Base-by-base conservation (phyloP, 2,888 invertebrate genomes). In the Zygogramma bicolorata region DNA sequence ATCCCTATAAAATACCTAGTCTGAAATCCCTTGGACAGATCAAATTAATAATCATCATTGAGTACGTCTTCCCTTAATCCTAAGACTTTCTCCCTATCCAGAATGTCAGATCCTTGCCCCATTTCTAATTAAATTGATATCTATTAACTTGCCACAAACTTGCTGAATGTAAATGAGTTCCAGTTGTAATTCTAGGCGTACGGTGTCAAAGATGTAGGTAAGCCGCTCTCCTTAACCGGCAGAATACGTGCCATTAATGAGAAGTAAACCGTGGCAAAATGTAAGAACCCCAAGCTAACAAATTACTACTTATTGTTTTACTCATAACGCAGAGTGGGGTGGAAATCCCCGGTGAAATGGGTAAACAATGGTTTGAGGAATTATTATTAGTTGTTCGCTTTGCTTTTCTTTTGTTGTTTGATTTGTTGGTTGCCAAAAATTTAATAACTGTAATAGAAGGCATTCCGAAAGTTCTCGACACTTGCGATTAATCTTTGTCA, bases 61-160 rank as follows among this genome's bases (percentile, higher is more conserved):
- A 65, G 61, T 66, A 65, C 53, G 49, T 70, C 60, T 65, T 15
- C 40, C 49, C 53, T 58, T 66, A 66, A 31, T 66, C 46, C 29
- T 29, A 53, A 8, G 22, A 61, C 61, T 70, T 27, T 29, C 60
- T 22, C 22, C 53, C 65, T 66, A 66, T 70, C 66, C 61, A 65
- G 61, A 18, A 46, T 61, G 70, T 70, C 61, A 70, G 49, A 70
- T 70, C 25, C 61, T 60, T 66, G 46, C 53, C 65, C 60, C 61
- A 42, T 66, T 70, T 83, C 81, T 84, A 84, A 84, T 84, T 83
- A 84, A 84, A 84, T 82, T 83, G 84, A 84, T 83, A 83, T 82
- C 83, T 82, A 83, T 84, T 83, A 83, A 84, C 80, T 82, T 83
- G 77, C 79, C 79, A 72, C 77, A 73, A 78, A 78, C 76, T 79